phyloP scores from a whole-genome alignment of 2,113 vertebrate genomes.

The Mormyrus lacerda region DNA sequence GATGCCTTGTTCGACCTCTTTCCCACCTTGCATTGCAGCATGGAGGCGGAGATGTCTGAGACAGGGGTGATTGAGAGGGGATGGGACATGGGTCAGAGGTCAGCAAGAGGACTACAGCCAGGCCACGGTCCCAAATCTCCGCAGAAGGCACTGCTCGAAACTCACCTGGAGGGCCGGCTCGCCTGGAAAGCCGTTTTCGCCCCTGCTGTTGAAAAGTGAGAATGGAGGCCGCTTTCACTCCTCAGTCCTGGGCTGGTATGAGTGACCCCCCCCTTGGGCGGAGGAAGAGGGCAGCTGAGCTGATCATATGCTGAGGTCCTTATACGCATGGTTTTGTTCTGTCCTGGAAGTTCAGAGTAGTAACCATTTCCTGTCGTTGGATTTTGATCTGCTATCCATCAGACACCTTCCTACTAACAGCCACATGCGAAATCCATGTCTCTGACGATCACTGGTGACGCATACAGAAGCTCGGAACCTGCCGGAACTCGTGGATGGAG shows the following conservation, averaged over 20 bases:
- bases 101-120: conserved; percentile 46
- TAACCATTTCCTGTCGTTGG: not conserved
- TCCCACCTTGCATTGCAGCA: conserved; percentile 24
- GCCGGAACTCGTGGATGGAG: conserved; percentile 53
- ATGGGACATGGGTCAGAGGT: conserved; percentile 46
- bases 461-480: conserved; percentile 24
- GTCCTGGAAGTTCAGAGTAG: not conserved
- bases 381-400: not conserved
- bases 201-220: not conserved
- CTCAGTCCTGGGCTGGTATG: not conserved
- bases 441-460: conserved; percentile 38
- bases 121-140: conserved; percentile 37
- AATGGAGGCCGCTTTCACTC: not conserved
- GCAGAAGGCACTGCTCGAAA: not conserved
- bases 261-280: not conserved
- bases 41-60: conserved; percentile 54
- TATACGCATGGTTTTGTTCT: not conserved
- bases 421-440: conserved; percentile 34
- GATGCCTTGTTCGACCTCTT: conserved; percentile 44
- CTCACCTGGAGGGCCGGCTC: not conserved
- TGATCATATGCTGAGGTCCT: not conserved
- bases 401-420: not conserved
- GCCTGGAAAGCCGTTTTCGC: not conserved
- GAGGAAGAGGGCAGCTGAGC: not conserved
- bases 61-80: conserved; percentile 58